Percentiles rank a stretch among this genome's conserved stretches.
These are phyloP conservation scores for Anisognathus igniventris DNA, from an alignment of 2,797 vertebrate genomes.

Conservation along the genomic window DNA sequence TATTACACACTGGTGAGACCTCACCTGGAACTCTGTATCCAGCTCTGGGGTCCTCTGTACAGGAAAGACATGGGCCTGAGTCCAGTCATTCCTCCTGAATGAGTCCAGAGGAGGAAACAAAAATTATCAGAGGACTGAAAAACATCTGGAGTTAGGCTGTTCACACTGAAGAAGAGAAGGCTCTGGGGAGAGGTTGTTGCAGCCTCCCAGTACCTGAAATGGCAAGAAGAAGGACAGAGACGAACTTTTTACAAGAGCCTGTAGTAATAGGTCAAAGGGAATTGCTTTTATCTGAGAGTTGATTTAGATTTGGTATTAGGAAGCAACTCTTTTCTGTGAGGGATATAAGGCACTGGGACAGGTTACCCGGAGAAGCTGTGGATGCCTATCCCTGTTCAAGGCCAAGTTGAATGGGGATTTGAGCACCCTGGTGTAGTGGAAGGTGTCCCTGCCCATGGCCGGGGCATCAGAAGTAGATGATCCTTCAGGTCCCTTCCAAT, in stretches of 20 bases:
- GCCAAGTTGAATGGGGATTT: neutral
- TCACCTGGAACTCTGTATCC: neutral
- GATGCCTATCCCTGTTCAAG: neutral
- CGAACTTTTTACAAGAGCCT: neutral
- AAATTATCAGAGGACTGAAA: neutral
- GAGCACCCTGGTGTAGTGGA: neutral
- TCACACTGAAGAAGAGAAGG: neutral
- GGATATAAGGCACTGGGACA: neutral
- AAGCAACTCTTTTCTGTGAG: neutral
- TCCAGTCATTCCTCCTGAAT: neutral
- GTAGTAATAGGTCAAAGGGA: neutral
- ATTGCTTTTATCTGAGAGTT: neutral
- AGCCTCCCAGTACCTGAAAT: neutral
- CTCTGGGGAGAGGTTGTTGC: rapidly evolving
- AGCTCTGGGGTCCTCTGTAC: neutral
- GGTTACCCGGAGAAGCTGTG: neutral
- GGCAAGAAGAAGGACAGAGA: neutral
- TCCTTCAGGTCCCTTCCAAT: neutral
- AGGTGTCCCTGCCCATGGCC: neutral
- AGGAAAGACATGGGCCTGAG: neutral
- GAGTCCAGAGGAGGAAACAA: neutral
- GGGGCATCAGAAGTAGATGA: neutral
- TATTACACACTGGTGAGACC: neutral
- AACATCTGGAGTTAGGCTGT: neutral
- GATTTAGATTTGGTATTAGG: neutral